Evolutionary conservation across 2,113 vertebrate genomes (phyloP).

Genomic region (Lamprotornis superbus): DNA sequence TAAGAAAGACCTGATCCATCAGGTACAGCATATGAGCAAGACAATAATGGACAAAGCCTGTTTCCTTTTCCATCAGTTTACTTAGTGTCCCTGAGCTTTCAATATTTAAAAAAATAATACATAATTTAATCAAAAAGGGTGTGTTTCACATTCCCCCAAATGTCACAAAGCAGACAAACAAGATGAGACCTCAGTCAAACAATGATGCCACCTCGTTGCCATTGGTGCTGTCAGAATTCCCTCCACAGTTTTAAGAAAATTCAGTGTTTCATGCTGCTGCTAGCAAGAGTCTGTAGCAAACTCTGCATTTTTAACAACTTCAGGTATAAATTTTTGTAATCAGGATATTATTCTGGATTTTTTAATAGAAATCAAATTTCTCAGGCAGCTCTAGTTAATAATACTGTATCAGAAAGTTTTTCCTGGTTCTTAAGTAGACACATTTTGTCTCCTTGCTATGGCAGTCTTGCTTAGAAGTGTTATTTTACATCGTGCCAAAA

Average conservation of each 20-base stretch:
- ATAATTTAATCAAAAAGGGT: neutral
- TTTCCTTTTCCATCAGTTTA: neutral
- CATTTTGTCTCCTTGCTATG: neutral
- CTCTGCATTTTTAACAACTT: neutral
- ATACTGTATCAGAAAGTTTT: neutral
- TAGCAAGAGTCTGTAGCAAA: fast-evolving
- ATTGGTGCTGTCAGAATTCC: neutral
- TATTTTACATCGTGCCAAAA: conserved; percentile 26
- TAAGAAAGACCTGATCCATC: neutral
- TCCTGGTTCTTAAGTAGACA: neutral
- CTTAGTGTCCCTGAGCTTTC: neutral
- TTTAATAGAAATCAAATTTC: neutral
- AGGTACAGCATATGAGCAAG: neutral
- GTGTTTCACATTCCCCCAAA: neutral
- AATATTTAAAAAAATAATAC: neutral
- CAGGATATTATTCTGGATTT: neutral
- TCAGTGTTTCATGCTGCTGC: neutral
- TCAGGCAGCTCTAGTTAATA: neutral
- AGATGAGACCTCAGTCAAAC: neutral
- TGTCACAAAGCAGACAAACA: neutral
- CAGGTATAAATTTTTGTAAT: neutral
- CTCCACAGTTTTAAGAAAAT: neutral
- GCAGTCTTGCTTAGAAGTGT: neutral
- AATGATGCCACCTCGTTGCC: neutral
- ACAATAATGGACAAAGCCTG: neutral